A percentile compares a stretch with the other conserved stretches of the same genome.
These are phyloP conservation scores for Synanthedon andrenaeformis DNA, from an alignment of 2,888 invertebrate genomes.

Conservation along the genomic window DNA sequence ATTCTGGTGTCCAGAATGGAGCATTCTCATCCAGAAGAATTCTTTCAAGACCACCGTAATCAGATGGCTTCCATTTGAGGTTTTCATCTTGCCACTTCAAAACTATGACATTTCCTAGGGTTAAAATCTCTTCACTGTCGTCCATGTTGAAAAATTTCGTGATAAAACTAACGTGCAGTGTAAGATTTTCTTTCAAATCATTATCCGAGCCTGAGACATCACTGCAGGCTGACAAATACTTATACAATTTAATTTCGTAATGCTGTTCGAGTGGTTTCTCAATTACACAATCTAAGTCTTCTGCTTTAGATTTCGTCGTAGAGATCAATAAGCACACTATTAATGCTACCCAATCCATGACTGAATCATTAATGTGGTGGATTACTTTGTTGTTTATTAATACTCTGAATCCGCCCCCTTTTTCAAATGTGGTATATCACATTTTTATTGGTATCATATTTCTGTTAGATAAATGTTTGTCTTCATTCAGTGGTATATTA, in stretches of 20 bases:
- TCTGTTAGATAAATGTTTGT: too few species aligned
- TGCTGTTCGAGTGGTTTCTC: not conserved
- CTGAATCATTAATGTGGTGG: not conserved
- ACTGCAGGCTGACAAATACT: not conserved
- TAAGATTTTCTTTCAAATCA: not conserved
- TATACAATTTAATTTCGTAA: not conserved
- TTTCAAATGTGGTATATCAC: not conserved
- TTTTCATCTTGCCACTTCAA: not conserved
- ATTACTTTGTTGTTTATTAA: too few species aligned
- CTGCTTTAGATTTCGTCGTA: not conserved
- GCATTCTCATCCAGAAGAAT: not conserved
- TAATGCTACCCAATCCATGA: not conserved
- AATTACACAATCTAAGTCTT: not conserved
- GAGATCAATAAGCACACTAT: not conserved
- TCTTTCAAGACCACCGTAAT: not conserved
- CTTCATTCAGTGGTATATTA: too few species aligned
- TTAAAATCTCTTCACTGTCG: not conserved
- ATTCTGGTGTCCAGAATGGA: not conserved
- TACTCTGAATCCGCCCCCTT: not conserved
- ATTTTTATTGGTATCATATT: too few species aligned
- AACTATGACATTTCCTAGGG: not conserved
- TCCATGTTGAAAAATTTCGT: not conserved
- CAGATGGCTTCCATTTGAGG: not conserved
- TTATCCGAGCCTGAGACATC: too few species aligned
- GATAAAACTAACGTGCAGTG: not conserved